Base-by-base conservation (phyloP, 2,888 invertebrate genomes). In the Pammene aurita region DNA sequence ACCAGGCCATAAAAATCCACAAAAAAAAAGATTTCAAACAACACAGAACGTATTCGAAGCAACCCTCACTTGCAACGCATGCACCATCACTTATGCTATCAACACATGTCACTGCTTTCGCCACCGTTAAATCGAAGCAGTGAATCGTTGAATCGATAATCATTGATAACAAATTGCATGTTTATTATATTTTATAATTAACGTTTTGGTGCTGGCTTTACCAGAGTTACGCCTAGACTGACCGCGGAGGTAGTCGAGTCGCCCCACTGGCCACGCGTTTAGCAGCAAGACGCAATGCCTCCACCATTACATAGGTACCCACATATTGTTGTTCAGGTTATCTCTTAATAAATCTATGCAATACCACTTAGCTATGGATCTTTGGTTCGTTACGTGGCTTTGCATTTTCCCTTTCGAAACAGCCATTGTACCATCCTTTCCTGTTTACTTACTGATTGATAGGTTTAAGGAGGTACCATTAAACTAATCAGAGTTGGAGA, bases 281-380 rank as follows among this genome's bases (percentile, higher is more conserved):
- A 79, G 84, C 84, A 86, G 86, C 77, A 80, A 82, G 76, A 78
- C 77, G 80, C 82, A 81, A 82, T 77, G 75, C 78, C 76, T 76
- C 71, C 76, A 73, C 75, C 77, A 78, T 80, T 77, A 83, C 80
- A 80, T 84, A 84, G 86, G 87, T 85, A 87, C 86, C 84, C 80
- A 84, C 82, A 83, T 88, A 88, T 89, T 89, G 86, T 90, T 89
- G 88, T 87, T 79, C 72, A 73, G 70, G 72, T 78, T 88, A 87
- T 88, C 85, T 84, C 79, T 78, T 77, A 82, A 82, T 80, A 78
- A 76, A 89, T 89, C 88, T 87, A 84, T 84, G 83, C 83, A 85
- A 84, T 81, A 77, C 77, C 74, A 73, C 71, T 77, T 74, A 71
- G 68, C 72, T 74, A 77, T 74, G 72, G 66, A 75, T 71, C 71